These are phyloP conservation scores for Butastur rufipennis DNA, from an alignment of 2,113 vertebrate species.

Conservation along the genomic window DNA sequence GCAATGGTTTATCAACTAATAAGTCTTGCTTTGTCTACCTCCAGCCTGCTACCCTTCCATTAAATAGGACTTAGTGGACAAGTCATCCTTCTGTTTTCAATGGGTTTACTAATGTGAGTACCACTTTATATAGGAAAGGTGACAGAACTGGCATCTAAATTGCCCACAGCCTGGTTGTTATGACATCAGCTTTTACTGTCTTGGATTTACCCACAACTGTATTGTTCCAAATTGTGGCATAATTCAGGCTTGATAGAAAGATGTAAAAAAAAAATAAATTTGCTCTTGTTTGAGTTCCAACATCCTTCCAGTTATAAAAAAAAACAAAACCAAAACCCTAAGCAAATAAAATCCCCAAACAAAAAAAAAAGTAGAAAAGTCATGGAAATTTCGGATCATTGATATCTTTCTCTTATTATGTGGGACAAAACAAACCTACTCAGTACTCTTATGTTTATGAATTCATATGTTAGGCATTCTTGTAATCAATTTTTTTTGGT, in stretches of 20 bases:
- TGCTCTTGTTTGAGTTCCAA: background rate
- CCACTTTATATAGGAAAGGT: background rate
- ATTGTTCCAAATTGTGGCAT: background rate
- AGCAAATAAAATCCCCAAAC: background rate
- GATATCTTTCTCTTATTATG: background rate
- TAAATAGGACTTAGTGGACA: background rate
- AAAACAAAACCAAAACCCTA: background rate
- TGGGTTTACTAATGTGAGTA: background rate
- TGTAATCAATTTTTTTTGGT: slow-evolving; percentile 33
- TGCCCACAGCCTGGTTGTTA: background rate
- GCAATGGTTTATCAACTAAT: background rate
- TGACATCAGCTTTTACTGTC: background rate
- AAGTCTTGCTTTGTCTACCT: background rate
- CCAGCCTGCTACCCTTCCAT: background rate
- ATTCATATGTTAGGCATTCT: background rate
- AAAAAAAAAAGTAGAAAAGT: background rate
- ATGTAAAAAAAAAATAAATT: background rate
- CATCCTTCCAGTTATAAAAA: background rate
- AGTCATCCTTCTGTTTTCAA: background rate
- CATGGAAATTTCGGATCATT: background rate
- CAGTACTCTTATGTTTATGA: background rate
- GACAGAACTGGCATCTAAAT: background rate
- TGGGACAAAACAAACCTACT: background rate
- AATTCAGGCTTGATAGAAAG: background rate
- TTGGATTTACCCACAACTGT: background rate